phyloP scores from a whole-genome alignment of 2,797 vertebrate species.

The Garrulus glandarius region DNA sequence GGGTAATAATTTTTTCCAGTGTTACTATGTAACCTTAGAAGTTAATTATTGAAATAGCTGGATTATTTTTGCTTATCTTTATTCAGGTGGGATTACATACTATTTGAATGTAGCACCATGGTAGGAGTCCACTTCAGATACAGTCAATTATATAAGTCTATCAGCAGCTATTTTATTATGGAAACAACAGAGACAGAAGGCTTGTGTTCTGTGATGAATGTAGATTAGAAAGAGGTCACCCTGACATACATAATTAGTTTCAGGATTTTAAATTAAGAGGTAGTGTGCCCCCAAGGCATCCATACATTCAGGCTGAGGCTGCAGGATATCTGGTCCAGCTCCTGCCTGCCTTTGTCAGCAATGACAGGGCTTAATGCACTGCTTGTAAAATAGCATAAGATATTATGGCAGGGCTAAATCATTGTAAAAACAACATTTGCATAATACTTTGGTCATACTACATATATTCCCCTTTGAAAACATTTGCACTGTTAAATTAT shows the following conservation, averaged over 20 bases:
- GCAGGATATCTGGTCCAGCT: slow-evolving; percentile 50
- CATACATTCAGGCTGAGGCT: slow-evolving; percentile 66
- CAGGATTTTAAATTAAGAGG: slow-evolving; percentile 78
- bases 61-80: slow-evolving; percentile 75
- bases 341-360: slow-evolving; percentile 61
- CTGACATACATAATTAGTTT: slow-evolving; percentile 81
- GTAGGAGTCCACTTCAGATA: slow-evolving; percentile 67
- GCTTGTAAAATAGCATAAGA: slow-evolving; percentile 59
- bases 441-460: slow-evolving; percentile 65
- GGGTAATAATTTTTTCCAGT: slow-evolving; percentile 46
- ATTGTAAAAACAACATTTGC: slow-evolving; percentile 75
- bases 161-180: slow-evolving; percentile 77
- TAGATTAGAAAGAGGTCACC: slow-evolving; percentile 80
- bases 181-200: slow-evolving; percentile 74
- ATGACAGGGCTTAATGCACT: slow-evolving; percentile 65
- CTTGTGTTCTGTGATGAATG: slow-evolving; percentile 75
- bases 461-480: slow-evolving; percentile 66
- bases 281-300: slow-evolving; percentile 71
- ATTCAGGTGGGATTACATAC: slow-evolving; percentile 62
- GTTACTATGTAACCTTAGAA: slow-evolving; percentile 58
- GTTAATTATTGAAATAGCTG: slow-evolving; percentile 76
- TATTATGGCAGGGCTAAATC: slow-evolving; percentile 68
- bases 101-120: slow-evolving; percentile 63
- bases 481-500: slow-evolving; percentile 58
- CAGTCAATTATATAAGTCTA: slow-evolving; percentile 76